phyloP scores from a whole-genome alignment of 2,888 invertebrate species.

The Leucania comma region DNA sequence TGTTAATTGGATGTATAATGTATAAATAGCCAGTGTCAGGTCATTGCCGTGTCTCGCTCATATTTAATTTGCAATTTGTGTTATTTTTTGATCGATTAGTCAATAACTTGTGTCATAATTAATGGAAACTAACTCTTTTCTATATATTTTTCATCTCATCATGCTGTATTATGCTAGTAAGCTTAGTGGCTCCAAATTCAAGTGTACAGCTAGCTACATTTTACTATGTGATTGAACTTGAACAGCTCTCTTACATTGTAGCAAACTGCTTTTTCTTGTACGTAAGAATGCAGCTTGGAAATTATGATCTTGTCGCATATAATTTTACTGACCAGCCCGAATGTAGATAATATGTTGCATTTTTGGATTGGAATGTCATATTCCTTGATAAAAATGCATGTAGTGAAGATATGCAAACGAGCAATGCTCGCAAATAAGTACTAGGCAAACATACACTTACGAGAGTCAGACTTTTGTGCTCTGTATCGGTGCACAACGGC shows the following conservation, averaged over 20 bases:
- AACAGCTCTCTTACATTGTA: conserved; percentile 31
- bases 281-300: conserved; percentile 16
- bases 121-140: background rate
- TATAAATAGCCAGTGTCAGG: background rate
- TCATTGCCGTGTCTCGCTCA: background rate
- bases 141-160: background rate
- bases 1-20: background rate
- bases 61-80: background rate
- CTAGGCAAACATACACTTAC: conserved; percentile 73
- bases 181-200: conserved; percentile 15
- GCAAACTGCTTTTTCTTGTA: conserved; percentile 32
- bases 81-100: background rate
- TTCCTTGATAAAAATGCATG: background rate
- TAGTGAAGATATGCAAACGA: background rate
- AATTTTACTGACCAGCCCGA: background rate
- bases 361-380: background rate
- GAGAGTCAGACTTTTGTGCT: conserved; percentile 74
- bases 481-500: conserved; percentile 87
- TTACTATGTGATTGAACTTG: conserved; percentile 39
- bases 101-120: background rate
- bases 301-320: background rate
- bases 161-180: background rate
- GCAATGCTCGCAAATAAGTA: background rate
- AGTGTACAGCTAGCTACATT: background rate
- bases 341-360: background rate